Evolutionary conservation across 2,888 invertebrate genomes (phyloP).

Genomic region (Sarcophaga rosellei): DNA sequence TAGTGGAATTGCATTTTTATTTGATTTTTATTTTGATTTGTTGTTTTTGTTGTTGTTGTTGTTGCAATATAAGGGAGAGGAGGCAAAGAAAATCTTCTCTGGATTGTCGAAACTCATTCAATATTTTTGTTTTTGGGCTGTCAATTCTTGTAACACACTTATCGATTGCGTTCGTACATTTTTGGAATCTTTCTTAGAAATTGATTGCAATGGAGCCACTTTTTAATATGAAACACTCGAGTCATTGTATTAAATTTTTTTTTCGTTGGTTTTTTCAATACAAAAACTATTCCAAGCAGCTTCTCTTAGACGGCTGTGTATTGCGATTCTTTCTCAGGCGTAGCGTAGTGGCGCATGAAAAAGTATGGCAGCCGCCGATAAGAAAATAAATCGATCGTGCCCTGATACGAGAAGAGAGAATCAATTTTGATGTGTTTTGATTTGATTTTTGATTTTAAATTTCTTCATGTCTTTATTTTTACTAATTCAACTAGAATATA

Average conservation of each 20-base stretch:
- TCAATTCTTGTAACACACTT: slow-evolving; percentile 46
- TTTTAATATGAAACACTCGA: slow-evolving; percentile 59
- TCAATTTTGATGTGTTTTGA: neutral
- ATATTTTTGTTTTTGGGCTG: slow-evolving; percentile 9
- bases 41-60: slow-evolving; percentile 9
- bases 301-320: too few species aligned
- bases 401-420: too few species aligned
- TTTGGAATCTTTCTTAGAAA: slow-evolving; percentile 66
- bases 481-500: slow-evolving; percentile 31
- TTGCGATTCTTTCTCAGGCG: too few species aligned
- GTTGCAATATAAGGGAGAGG: slow-evolving; percentile 38
- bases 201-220: slow-evolving; percentile 65
- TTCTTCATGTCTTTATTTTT: slow-evolving; percentile 40
- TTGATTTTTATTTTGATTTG: slow-evolving; percentile 10
- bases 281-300: too few species aligned
- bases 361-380: too few species aligned
- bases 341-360: too few species aligned
- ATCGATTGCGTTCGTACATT: slow-evolving; percentile 67
- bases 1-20: neutral
- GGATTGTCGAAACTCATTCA: neutral
- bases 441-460: slow-evolving; percentile 27
- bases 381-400: too few species aligned
- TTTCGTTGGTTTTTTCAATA: neutral
- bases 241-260: slow-evolving; percentile 58
- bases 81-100: neutral